A percentile compares a stretch with the other conserved stretches of the same genome.
Conservation (phyloP, 2,113 vertebrate genomes). For the Psilopsiagon aymara region DNA sequence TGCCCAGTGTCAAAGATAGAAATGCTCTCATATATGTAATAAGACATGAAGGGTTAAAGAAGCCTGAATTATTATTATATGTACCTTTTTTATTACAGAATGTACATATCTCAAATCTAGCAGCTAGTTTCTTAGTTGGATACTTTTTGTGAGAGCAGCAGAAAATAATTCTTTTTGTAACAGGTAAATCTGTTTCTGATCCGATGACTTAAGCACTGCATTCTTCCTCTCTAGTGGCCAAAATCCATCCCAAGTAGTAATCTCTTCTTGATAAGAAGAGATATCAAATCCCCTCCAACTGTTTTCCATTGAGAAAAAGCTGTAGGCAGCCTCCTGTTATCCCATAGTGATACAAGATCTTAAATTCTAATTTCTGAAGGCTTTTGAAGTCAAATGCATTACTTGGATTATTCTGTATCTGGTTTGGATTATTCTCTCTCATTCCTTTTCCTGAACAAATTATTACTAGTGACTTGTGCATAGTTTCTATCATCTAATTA, state of each 20-base stretch:
- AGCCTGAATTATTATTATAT: neutral
- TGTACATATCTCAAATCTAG: neutral
- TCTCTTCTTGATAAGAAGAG: neutral
- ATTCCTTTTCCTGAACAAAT: neutral
- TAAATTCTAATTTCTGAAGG: neutral
- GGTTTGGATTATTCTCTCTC: neutral
- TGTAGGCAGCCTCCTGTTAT: neutral
- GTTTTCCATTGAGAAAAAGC: neutral
- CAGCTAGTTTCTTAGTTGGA: neutral
- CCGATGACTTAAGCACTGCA: neutral
- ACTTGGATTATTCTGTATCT: neutral
- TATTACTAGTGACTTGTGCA: fast-evolving
- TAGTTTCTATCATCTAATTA: neutral
- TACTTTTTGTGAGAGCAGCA: neutral
- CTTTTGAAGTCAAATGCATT: neutral
- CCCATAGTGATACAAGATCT: neutral
- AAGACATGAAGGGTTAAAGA: neutral
- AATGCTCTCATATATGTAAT: neutral
- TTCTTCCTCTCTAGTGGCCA: neutral
- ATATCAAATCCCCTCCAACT: neutral
- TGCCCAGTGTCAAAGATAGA: neutral
- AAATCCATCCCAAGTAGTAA: neutral
- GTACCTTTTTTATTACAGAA: neutral
- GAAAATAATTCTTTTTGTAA: neutral
- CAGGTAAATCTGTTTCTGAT: neutral